phyloP scores from a whole-genome alignment of 2,888 invertebrate species.

The Aleiodes leptofemur region DNA sequence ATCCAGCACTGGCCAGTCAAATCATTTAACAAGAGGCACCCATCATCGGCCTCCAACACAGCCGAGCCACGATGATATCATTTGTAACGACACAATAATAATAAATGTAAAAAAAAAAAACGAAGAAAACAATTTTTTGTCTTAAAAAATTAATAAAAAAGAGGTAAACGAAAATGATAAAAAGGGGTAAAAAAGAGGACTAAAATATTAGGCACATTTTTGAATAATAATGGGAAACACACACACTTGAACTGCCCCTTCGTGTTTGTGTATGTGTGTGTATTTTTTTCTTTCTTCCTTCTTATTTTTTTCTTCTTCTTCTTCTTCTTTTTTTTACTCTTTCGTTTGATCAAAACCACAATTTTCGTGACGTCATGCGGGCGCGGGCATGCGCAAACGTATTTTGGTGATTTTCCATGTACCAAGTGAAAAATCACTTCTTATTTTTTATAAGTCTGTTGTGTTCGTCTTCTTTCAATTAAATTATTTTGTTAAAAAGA shows the following conservation, averaged over 20 bases:
- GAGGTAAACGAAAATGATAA: neutral
- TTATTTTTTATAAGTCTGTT: neutral
- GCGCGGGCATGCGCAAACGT: constrained; percentile 72
- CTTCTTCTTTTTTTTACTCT: neutral
- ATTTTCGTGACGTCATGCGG: constrained; percentile 74
- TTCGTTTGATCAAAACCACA: constrained; percentile 71
- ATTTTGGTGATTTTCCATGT: constrained; percentile 75
- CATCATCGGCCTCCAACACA: constrained; percentile 31
- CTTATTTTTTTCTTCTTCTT: neutral
- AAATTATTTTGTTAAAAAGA: neutral
- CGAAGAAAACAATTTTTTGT: too few species aligned
- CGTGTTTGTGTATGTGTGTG: neutral
- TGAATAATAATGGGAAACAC: neutral
- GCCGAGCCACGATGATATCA: constrained; percentile 17
- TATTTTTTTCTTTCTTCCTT: neutral
- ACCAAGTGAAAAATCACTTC: constrained; percentile 52
- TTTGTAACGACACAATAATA: constrained; percentile 29
- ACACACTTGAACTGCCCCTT: constrained; percentile 13
- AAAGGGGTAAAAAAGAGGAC: neutral
- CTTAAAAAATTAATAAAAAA: neutral
- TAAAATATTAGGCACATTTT: constrained; percentile 23
- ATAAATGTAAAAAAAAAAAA: neutral
- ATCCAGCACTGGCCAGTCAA: constrained; percentile 30
- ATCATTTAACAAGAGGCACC: constrained; percentile 30
- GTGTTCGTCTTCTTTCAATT: neutral